phyloP scores from a whole-genome alignment of 2,113 vertebrate genomes.

The Rhadina sibilatrix region DNA sequence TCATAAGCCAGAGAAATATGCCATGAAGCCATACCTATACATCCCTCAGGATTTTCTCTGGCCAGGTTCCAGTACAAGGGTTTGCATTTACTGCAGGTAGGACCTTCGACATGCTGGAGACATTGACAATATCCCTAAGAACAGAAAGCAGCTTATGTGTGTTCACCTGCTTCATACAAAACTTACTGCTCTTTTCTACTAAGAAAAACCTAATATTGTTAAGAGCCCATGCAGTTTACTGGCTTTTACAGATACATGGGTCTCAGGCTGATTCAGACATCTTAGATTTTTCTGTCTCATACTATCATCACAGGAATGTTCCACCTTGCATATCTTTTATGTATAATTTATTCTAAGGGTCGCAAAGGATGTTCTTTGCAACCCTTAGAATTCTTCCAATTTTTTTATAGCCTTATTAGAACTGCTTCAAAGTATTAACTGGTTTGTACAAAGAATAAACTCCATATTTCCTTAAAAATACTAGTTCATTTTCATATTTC shows the following conservation, averaged over 20 bases:
- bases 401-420: not conserved
- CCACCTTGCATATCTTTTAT: not conserved
- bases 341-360: not conserved
- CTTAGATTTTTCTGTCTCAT: not conserved
- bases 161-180: not conserved
- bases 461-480: not conserved
- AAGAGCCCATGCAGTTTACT: not conserved
- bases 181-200: not conserved
- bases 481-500: not conserved
- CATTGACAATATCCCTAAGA: constrained; percentile 84
- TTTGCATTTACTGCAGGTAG: constrained; percentile 84
- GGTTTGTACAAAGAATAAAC: not conserved
- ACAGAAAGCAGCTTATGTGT: constrained; percentile 6
- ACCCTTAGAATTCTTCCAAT: not conserved
- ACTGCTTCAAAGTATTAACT: not conserved
- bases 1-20: not conserved
- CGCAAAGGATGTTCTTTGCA: not conserved
- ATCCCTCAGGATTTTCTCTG: constrained; percentile 79
- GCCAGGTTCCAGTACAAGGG: constrained; percentile 89
- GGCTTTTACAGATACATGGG: not conserved
- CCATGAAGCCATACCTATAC: constrained; percentile 74
- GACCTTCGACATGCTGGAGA: constrained; percentile 78
- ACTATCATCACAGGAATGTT: not conserved
- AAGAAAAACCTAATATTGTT: not conserved
- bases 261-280: not conserved